These are phyloP conservation scores for Gallinago jamesoni DNA, from an alignment of 2,113 vertebrate species.

Conservation along the genomic window DNA sequence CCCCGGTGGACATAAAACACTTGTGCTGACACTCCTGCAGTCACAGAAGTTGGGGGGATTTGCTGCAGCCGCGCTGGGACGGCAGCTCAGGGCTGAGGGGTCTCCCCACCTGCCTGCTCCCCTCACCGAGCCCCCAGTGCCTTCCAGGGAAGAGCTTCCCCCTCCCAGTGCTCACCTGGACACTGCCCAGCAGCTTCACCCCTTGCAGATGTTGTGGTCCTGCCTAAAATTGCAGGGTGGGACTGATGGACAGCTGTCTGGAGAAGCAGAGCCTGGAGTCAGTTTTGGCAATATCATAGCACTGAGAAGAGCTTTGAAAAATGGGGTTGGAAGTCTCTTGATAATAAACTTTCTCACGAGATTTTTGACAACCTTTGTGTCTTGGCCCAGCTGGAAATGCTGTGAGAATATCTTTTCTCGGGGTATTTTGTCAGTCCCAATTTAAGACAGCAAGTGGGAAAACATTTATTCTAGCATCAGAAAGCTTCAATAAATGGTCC, in stretches of 20 bases:
- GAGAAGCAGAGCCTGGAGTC: neutral
- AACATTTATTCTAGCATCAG: constrained; percentile 8
- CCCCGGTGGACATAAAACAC: neutral
- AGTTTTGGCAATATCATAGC: neutral
- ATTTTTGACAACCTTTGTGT: constrained; percentile 18
- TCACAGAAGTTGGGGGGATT: neutral
- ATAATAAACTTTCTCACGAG: constrained; percentile 41
- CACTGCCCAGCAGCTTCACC: neutral
- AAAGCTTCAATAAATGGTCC: neutral
- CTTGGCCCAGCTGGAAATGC: constrained; percentile 42
- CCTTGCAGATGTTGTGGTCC: neutral
- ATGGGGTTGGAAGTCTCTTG: neutral
- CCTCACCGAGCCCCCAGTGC: accelerated
- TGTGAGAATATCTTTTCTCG: neutral
- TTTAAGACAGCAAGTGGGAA: constrained; percentile 24
- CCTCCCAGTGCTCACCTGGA: neutral
- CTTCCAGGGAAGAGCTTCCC: neutral
- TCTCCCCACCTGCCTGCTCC: accelerated
- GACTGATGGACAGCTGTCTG: neutral
- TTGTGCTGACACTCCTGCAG: neutral
- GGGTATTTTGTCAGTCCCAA: constrained; percentile 1
- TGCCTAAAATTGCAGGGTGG: neutral
- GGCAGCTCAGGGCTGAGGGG: neutral
- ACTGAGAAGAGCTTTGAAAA: neutral
- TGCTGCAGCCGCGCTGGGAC: neutral